A percentile compares a stretch with the other conserved stretches of the same genome.
phyloP scores from a whole-genome alignment of 2,797 vertebrate genomes.

The Poecile montanus region DNA sequence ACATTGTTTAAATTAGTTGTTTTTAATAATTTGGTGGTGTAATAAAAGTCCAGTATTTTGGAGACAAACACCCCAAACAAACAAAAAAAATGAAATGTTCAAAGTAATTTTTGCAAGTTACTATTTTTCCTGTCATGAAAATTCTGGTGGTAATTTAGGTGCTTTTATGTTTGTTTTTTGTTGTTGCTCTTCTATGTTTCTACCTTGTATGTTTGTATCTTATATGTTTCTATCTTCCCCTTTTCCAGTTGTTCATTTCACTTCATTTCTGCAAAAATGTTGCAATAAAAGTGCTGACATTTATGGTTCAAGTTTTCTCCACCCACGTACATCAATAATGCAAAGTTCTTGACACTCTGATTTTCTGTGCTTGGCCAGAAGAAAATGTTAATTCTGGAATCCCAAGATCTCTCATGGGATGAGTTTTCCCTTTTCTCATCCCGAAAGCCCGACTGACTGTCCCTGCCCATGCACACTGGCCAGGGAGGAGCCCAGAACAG shows the following conservation, averaged over 20 bases:
- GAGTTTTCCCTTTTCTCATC: not conserved
- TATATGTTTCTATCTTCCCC: not conserved
- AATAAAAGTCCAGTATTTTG: not conserved
- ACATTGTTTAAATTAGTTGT: not conserved
- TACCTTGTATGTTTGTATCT: too few relatives aligned
- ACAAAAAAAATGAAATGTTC: fast-evolving
- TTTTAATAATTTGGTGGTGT: not conserved
- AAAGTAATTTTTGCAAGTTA: not conserved
- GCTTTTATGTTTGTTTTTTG: not conserved
- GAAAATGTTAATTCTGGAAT: not conserved
- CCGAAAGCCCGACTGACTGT: not conserved
- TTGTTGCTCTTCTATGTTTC: not conserved
- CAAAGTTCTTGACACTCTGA: not conserved
- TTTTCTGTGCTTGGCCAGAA: not conserved
- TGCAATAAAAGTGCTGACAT: not conserved
- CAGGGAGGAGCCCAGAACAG: not conserved
- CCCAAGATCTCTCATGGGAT: not conserved
- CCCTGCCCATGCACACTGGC: not conserved
- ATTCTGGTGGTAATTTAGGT: not conserved
- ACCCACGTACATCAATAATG: not conserved
- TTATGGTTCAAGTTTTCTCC: not conserved
- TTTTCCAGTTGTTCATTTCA: not conserved
- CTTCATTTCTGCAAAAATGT: not conserved
- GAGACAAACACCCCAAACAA: not conserved
- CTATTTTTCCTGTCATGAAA: not conserved